phyloP scores from a whole-genome alignment of 2,113 vertebrate species.

The Hyperopisus bebe region DNA sequence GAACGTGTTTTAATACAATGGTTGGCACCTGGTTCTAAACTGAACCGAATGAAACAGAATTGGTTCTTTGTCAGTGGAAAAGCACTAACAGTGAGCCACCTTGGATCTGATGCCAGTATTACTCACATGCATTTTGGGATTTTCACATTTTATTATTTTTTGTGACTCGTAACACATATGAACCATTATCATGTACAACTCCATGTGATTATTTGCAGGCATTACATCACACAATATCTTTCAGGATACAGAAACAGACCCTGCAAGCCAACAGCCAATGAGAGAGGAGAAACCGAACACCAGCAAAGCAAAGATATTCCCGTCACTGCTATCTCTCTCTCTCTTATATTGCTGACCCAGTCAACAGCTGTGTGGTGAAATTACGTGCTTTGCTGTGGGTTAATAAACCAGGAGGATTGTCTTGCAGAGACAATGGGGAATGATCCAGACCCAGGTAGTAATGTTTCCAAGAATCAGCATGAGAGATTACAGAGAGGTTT shows the following conservation, averaged over 20 bases:
- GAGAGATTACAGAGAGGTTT: background rate
- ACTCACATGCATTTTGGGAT: background rate
- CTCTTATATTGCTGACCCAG: background rate
- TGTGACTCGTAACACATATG: background rate
- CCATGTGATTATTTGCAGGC: background rate
- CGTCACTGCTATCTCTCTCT: background rate
- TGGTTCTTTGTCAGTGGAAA: background rate
- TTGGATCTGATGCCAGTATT: background rate
- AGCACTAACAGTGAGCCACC: background rate
- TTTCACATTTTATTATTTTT: background rate
- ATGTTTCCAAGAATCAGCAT: background rate
- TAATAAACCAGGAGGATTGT: background rate
- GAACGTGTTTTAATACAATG: no score
- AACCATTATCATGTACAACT: background rate
- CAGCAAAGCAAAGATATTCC: background rate
- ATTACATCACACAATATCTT: background rate
- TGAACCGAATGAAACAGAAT: background rate
- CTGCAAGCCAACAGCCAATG: background rate
- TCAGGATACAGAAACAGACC: background rate
- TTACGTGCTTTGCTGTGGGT: background rate
- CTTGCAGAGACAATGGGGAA: background rate
- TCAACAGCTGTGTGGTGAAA: background rate
- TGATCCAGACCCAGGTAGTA: background rate
- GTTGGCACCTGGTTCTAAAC: background rate
- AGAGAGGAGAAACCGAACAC: background rate